These are phyloP conservation scores for Acrobasis repandana DNA, from an alignment of 2,888 invertebrate species.

Conservation along the genomic window DNA sequence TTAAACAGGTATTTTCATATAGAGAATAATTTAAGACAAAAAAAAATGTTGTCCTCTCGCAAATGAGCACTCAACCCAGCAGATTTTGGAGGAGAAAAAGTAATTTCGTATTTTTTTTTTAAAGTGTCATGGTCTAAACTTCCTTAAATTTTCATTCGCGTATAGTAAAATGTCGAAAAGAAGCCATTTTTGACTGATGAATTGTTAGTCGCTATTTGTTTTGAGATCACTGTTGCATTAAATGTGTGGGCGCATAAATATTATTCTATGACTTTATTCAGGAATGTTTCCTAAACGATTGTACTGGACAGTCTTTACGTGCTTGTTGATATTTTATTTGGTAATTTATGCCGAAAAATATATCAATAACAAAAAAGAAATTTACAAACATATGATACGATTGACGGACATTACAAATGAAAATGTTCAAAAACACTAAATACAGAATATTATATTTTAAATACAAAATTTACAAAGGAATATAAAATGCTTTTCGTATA, in stretches of 20 bases:
- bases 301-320: conserved; percentile 34
- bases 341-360: not conserved
- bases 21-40: too few relatives aligned
- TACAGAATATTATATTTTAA: not conserved
- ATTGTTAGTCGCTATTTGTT: too few relatives aligned
- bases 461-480: conserved; percentile 5
- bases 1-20: too few relatives aligned
- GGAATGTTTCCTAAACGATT: conserved; percentile 38
- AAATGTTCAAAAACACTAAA: not conserved
- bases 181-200: not conserved
- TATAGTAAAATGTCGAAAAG: too few relatives aligned
- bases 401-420: not conserved
- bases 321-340: conserved; percentile 5
- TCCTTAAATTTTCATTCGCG: too few relatives aligned
- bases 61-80: too few relatives aligned
- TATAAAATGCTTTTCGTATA: conserved; percentile 17
- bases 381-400: too few relatives aligned
- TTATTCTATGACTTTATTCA: conserved; percentile 22
- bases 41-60: too few relatives aligned
- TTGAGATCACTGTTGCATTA: too few relatives aligned
- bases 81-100: not conserved
- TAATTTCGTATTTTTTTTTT: too few relatives aligned
- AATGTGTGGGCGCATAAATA: conserved; percentile 1
- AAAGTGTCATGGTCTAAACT: too few relatives aligned
- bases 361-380: not conserved